These are phyloP conservation scores for Coturnix japonica DNA, from an alignment of 2,113 vertebrate genomes.

Conservation along the genomic window DNA sequence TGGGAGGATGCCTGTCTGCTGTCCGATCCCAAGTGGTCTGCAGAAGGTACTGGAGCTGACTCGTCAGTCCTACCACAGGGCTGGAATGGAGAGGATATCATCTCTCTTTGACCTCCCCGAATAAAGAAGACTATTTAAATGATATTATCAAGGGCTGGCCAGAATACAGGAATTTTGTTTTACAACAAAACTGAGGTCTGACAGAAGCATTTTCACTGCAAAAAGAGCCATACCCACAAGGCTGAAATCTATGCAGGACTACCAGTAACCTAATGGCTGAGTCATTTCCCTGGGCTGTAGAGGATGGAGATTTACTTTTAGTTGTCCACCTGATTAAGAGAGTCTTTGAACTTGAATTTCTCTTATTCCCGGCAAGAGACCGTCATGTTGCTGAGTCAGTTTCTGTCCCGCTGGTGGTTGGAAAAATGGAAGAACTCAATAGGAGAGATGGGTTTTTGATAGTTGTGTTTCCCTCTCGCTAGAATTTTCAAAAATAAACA, in stretches of 20 bases:
- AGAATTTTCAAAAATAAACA: neutral
- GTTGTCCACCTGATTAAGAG: slow-evolving; percentile 7
- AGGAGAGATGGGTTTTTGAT: neutral
- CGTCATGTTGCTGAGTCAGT: neutral
- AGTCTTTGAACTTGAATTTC: neutral
- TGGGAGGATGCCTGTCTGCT: neutral
- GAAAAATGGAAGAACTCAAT: neutral
- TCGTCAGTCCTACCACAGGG: neutral
- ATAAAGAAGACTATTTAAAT: neutral
- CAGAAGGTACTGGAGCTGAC: neutral
- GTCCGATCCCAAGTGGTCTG: neutral
- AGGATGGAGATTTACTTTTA: neutral
- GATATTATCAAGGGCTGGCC: neutral
- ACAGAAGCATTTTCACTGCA: neutral
- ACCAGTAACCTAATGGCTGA: neutral
- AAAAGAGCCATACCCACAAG: neutral
- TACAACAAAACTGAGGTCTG: slow-evolving; percentile 21
- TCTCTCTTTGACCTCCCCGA: neutral
- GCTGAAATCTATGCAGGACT: neutral
- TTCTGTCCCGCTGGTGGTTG: neutral
- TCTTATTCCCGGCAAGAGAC: slow-evolving; percentile 5
- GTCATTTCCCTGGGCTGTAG: slow-evolving; percentile 1
- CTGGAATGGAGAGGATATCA: neutral
- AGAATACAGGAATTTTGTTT: slow-evolving; percentile 3
- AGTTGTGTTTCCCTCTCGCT: neutral